These are phyloP conservation scores for Lagopus muta DNA, from an alignment of 2,113 vertebrate genomes.

Conservation along the genomic window DNA sequence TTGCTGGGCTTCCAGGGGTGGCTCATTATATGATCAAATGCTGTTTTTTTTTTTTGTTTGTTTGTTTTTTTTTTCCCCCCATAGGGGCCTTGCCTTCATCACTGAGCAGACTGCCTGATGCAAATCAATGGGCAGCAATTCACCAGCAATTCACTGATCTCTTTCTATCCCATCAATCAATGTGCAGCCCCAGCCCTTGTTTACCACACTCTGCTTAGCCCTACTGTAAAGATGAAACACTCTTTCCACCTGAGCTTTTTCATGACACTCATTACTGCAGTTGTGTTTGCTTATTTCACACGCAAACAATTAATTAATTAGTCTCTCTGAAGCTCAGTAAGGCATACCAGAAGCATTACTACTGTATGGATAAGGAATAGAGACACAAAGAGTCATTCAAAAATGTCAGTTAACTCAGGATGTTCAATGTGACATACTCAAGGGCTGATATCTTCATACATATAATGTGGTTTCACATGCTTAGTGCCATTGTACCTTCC, in stretches of 20 bases:
- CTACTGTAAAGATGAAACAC: neutral
- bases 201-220: neutral
- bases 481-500: neutral
- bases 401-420: neutral
- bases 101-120: neutral
- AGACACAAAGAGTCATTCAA: neutral
- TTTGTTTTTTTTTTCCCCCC: neutral
- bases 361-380: neutral
- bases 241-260: neutral
- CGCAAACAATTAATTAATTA: constrained; percentile 39
- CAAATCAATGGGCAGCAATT: neutral
- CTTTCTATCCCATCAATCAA: neutral
- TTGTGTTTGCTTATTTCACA: constrained; percentile 12
- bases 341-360: neutral
- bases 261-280: neutral
- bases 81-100: rapidly evolving
- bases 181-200: neutral
- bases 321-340: neutral
- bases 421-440: neutral
- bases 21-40: neutral
- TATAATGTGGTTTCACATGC: rapidly evolving
- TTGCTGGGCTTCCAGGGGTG: neutral
- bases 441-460: rapidly evolving
- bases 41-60: neutral
- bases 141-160: constrained; percentile 1